Evolutionary conservation across 2,113 vertebrate genomes (phyloP).

Genomic region (Cyprinodon tularosa): DNA sequence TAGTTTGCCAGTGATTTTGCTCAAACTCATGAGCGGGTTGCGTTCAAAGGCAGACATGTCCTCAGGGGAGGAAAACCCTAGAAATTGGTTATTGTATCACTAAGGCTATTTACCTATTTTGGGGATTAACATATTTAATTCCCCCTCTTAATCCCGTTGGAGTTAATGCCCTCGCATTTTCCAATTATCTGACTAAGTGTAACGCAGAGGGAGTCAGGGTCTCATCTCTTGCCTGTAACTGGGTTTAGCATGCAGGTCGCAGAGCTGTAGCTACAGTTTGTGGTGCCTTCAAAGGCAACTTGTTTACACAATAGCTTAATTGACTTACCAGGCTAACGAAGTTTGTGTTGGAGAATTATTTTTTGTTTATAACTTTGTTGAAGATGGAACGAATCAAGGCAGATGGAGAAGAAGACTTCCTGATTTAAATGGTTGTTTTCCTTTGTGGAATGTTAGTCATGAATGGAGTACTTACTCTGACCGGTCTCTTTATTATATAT

Average conservation of each 20-base stretch:
- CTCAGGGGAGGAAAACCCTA: constrained; percentile 84
- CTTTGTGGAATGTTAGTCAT: background rate
- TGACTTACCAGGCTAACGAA: constrained; percentile 63
- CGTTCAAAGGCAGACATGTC: constrained; percentile 85
- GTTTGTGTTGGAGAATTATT: constrained; percentile 35
- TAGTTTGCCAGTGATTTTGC: constrained; percentile 8
- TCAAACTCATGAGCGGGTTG: constrained; percentile 50
- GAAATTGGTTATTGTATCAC: constrained; percentile 88
- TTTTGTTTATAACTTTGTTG: constrained; percentile 32
- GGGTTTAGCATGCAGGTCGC: constrained; percentile 73
- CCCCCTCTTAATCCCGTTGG: constrained; percentile 83
- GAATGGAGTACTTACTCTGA: background rate
- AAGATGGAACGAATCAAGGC: constrained; percentile 14
- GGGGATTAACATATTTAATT: constrained; percentile 89
- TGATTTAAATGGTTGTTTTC: background rate
- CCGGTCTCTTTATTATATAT: background rate
- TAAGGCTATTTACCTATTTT: constrained; percentile 87
- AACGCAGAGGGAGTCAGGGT: constrained; percentile 75
- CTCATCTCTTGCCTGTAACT: constrained; percentile 76
- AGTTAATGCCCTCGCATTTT: constrained; percentile 85
- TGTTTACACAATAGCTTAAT: constrained; percentile 70
- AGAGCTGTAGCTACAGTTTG: constrained; percentile 63
- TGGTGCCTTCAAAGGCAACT: constrained; percentile 70
- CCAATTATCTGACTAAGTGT: constrained; percentile 86
- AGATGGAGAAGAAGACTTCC: background rate